These are phyloP conservation scores for Sebastolobus altivelis DNA, from an alignment of 2,797 vertebrate genomes.

Conservation along the genomic window DNA sequence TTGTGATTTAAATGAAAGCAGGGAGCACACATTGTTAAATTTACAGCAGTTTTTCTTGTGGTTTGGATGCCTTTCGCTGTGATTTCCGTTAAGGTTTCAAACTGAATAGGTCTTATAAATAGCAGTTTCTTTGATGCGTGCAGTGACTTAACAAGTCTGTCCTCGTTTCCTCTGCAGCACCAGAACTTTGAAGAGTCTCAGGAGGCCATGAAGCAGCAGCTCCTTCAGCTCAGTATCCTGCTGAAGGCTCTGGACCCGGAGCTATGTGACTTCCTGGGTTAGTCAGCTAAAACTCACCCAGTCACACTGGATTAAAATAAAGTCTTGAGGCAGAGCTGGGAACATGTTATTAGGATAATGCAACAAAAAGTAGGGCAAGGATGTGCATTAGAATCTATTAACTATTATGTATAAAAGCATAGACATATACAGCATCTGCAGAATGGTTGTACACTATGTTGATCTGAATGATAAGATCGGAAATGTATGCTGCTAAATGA, in stretches of 20 bases:
- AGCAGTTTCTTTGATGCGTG: neutral
- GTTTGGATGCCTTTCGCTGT: neutral
- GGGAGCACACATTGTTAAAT: neutral
- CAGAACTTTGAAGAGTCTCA: constrained; percentile 96
- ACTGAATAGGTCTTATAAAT: neutral
- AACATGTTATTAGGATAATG: neutral
- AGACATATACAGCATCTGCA: neutral
- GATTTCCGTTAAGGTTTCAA: neutral
- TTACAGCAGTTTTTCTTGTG: neutral
- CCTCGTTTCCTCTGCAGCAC: constrained; percentile 79
- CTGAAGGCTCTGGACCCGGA: constrained; percentile 90
- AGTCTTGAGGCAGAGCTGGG: neutral
- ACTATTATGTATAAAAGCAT: neutral
- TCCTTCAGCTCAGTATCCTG: constrained; percentile 90
- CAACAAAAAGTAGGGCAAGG: neutral
- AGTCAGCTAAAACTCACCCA: constrained; percentile 21
- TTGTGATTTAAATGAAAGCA: neutral
- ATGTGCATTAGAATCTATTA: neutral
- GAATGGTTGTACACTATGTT: neutral
- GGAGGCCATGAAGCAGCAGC: constrained; percentile 94
- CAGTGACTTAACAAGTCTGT: neutral
- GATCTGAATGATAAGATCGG: neutral
- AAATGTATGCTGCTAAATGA: neutral
- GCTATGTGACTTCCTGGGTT: constrained; percentile 93
- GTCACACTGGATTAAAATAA: neutral